Evolutionary conservation across 2,888 invertebrate genomes (phyloP), one percentile per base, ranked within the genome.

Genomic region (Drosophila hamatofila): DNA sequence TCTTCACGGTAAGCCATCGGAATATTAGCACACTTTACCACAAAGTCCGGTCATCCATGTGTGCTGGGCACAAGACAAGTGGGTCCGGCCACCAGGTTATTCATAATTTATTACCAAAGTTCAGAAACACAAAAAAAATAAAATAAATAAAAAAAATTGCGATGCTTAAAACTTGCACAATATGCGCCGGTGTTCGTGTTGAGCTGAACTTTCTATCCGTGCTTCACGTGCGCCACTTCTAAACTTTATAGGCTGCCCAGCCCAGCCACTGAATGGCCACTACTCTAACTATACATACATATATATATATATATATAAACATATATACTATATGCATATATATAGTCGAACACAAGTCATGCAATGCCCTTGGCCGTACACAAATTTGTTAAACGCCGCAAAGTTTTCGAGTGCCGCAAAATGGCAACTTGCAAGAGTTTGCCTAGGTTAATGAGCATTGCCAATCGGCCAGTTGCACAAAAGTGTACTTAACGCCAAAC

Each of bases 1-100:
- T 95, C 90, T 95, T 95, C 86, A 94, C 94, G 85, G 93, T 93
- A 86, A 92, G 91, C 69, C 37, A 11, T 1, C 33, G 21, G 8
- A 35, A 51, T 51, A 33, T 33, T 35, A 35, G 23, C 37, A 9
- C 52, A 37, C 35, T 52, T 11, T 21, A 16, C 16, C 16, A 23
- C 21, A 16, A 14, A 12, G 35, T 69, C 63, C 58, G 61, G 55
- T 46, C 56, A 64, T 39, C n/a, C 51, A 55, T 51, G 59, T 66
- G 49, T 67, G 49, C 14, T 18, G 62, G 56, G 16, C 49, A 59
- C n/a, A n/a, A n/a, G 64, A 58, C 51, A 60, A 67, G 68, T 68
- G 52, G 23, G 35, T 33, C 39, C n/a, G 23, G 21, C 18, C 52
- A 54, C 33, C 18, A 49, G 56, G 39, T n/a, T 54, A 84, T 83